A percentile compares a stretch with the other conserved stretches of the same genome.
Conservation (phyloP, 2,113 vertebrate genomes). For the Caretta caretta region DNA sequence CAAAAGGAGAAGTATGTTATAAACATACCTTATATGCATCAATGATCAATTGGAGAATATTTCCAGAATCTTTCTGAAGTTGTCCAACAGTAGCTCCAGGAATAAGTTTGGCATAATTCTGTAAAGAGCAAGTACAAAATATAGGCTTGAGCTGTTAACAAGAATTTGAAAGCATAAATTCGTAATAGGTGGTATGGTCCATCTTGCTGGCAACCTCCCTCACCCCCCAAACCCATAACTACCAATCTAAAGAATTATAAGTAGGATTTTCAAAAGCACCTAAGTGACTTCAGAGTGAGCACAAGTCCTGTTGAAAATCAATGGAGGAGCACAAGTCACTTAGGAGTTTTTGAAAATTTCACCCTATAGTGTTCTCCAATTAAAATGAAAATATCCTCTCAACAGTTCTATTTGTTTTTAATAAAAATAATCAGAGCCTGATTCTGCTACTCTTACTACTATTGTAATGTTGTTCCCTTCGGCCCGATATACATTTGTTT, state of each 20-base stretch:
- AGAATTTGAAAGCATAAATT: not conserved
- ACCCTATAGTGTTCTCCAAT: not conserved
- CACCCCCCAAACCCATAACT: not conserved
- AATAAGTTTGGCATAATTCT: slow-evolving; percentile 96
- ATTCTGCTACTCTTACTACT: not conserved
- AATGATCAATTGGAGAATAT: slow-evolving; percentile 94
- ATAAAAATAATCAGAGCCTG: not conserved
- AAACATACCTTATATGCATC: slow-evolving; percentile 92
- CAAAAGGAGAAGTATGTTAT: not conserved
- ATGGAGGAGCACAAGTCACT: not conserved
- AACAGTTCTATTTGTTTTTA: not conserved
- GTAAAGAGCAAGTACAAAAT: slow-evolving; percentile 31
- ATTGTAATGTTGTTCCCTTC: not conserved
- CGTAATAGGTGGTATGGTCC: not conserved
- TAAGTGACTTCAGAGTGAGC: not conserved
- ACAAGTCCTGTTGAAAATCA: not conserved
- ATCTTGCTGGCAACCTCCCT: not conserved
- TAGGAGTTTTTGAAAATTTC: not conserved
- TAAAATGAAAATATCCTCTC: not conserved
- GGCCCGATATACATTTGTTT: not conserved
- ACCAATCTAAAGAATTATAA: not conserved
- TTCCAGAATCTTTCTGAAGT: slow-evolving; percentile 89
- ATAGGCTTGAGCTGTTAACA: not conserved
- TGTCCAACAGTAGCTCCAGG: slow-evolving; percentile 95
- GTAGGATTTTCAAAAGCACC: not conserved